Base-by-base conservation (phyloP, 2,113 vertebrate species). In the Myotis yumanensis region DNA sequence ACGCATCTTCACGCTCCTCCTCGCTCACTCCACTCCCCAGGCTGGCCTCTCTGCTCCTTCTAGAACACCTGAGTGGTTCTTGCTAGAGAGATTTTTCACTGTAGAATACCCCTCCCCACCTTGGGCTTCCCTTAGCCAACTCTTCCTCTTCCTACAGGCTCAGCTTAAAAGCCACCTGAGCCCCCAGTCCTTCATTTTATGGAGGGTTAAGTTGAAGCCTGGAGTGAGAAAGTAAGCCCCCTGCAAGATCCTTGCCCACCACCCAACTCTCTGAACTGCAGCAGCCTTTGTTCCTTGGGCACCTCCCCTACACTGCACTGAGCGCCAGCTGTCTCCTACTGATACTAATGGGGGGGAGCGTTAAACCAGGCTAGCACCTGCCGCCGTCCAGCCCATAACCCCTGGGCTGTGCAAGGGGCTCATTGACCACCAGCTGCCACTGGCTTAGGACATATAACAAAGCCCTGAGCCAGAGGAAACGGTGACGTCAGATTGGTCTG, bases 271-370 rank as follows among this genome's bases (percentile, higher is more conserved):
- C 66, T 76, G 80, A 80, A 69, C 79, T n/a, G 4, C 2, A 88
- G 66, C 18, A 20, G 48, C 37, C 87, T 62, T 37, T 68, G 40
- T 46, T 81, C 62, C 62, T 11, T 72, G 11, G 17, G n/a, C 8
- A n/a, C 0, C n/a, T 30, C 48, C 77, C 35, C 52, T 4, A 25
- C 52, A 11, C 83, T n/a, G 57, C 79, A 32, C 28, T 22, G 46
- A 85, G 87, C 95, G 57, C 37, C 79, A 80, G 76, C 84, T 66
- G 28, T 52, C 82, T 30, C 73, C 7, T 89, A 52, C 37, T 48
- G 94, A 28, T 43, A 57, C 46, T 90, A 91, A 95, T 17, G n/a
- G 4, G 15, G 75, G 32, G 22, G 91, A 90, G 96, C 91, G 92
- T 92, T 75, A 96, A 93, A 40, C 3, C n/a, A n/a, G 73, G 20